A percentile compares a stretch with the other conserved stretches of the same genome.
phyloP scores from a whole-genome alignment of 2,797 vertebrate genomes.

The Girardinus metallicus region DNA sequence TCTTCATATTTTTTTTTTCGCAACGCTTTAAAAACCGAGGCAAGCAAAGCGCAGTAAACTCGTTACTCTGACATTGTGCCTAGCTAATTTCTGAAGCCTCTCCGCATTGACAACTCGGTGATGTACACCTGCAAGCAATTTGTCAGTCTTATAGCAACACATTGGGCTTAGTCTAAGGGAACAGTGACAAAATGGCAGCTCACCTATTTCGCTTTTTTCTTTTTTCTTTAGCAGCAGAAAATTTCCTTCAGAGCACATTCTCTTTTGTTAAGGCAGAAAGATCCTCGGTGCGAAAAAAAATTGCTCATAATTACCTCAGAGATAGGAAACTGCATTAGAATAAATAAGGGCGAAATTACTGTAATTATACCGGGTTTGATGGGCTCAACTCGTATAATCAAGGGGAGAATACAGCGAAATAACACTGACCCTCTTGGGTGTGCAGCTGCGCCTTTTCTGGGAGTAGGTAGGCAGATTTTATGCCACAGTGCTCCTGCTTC shows the following conservation, averaged over 20 bases:
- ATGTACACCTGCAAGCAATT: conserved; percentile 99
- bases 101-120: conserved; percentile 91
- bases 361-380: conserved; percentile 99
- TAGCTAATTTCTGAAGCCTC: conserved; percentile 92
- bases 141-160: conserved; percentile 87
- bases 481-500: conserved; percentile 47
- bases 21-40: background rate
- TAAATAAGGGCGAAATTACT: conserved; percentile 99
- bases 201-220: conserved; percentile 87
- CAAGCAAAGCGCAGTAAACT: conserved; percentile 82
- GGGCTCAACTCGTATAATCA: conserved; percentile 99
- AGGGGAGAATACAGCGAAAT: conserved; percentile 99
- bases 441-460: conserved; percentile 91
- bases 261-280: conserved; percentile 99
- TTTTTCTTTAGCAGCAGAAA: conserved; percentile 87
- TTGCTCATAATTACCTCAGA: conserved; percentile 99
- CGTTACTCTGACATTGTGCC: conserved; percentile 93
- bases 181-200: conserved; percentile 91
- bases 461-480: conserved; percentile 52
- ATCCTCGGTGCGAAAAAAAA: conserved; percentile 97
- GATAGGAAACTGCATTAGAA: conserved; percentile 99
- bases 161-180: conserved; percentile 81
- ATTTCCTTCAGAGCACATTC: conserved; percentile 98
- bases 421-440: conserved; percentile 99
- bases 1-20: background rate